phyloP scores from a whole-genome alignment of 2,888 invertebrate species.

The Sthenelais limicola region DNA sequence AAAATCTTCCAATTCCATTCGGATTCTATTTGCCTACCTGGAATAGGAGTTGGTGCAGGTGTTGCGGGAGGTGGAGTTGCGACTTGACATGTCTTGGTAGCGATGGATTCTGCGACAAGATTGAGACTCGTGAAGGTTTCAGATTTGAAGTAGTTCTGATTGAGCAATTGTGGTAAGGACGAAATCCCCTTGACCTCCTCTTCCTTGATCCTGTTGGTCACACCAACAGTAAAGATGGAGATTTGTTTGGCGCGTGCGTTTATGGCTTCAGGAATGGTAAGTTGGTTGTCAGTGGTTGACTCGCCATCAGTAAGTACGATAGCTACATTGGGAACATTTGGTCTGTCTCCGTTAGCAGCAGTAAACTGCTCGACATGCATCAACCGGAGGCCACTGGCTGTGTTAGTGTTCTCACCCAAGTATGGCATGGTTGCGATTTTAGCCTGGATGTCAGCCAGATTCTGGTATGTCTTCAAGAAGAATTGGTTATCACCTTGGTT shows the following conservation, averaged over 20 bases:
- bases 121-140: conserved; percentile 37
- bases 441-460: not conserved
- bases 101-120: not conserved
- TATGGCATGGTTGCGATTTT: conserved; percentile 24
- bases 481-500: conserved; percentile 24
- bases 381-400: conserved; percentile 23
- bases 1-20: too few relatives aligned
- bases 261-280: conserved; percentile 41
- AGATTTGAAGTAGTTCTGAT: conserved; percentile 52
- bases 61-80: not conserved
- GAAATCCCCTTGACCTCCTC: conserved; percentile 40
- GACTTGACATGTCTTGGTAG: not conserved
- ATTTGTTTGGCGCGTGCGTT: conserved; percentile 32
- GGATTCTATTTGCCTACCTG: too few relatives aligned
- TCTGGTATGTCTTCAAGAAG: conserved; percentile 10
- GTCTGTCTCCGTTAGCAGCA: conserved; percentile 27
- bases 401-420: conserved; percentile 42
- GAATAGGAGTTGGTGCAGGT: not conserved
- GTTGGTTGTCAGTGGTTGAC: conserved; percentile 2
- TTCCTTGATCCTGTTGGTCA: conserved; percentile 37
- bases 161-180: conserved; percentile 44
- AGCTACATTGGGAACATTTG: conserved; percentile 39
- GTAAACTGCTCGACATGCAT: conserved; percentile 36
- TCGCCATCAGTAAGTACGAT: conserved; percentile 46
- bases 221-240: conserved; percentile 40